Evolutionary conservation across 2,113 vertebrate species (phyloP).

Genomic region (Cephalophus harveyi): DNA sequence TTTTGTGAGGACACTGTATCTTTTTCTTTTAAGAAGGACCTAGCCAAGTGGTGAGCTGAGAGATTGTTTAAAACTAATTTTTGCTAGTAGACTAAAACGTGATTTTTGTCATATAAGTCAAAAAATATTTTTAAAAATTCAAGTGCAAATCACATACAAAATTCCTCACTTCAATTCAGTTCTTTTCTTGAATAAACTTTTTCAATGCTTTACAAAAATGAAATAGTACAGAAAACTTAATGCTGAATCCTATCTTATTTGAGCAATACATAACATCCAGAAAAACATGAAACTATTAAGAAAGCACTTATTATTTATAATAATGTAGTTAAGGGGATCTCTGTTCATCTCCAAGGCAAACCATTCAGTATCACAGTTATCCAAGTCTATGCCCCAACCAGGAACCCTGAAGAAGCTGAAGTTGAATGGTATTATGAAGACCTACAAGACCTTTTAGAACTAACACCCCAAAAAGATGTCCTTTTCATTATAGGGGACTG

Average conservation of each 20-base stretch:
- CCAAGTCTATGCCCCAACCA: too few relatives aligned
- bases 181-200: not conserved
- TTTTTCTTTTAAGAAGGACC: not conserved
- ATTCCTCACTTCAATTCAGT: not conserved
- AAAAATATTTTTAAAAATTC: not conserved
- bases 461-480: too few relatives aligned
- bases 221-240: not conserved
- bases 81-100: not conserved
- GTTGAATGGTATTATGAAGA: too few relatives aligned
- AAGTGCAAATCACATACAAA: not conserved
- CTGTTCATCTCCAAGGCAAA: too few relatives aligned
- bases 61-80: not conserved
- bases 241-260: not conserved
- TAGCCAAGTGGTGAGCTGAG: not conserved
- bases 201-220: not conserved
- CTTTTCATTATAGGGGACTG: too few relatives aligned
- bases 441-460: too few relatives aligned
- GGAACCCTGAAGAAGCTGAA: too few relatives aligned
- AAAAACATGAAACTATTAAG: not conserved
- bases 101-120: not conserved
- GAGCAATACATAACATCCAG: not conserved
- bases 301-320: not conserved
- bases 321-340: not conserved
- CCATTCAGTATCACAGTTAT: too few relatives aligned
- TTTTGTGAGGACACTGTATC: not conserved